Base-by-base conservation (phyloP, 2,888 invertebrate species). In the Lagria hirta region DNA sequence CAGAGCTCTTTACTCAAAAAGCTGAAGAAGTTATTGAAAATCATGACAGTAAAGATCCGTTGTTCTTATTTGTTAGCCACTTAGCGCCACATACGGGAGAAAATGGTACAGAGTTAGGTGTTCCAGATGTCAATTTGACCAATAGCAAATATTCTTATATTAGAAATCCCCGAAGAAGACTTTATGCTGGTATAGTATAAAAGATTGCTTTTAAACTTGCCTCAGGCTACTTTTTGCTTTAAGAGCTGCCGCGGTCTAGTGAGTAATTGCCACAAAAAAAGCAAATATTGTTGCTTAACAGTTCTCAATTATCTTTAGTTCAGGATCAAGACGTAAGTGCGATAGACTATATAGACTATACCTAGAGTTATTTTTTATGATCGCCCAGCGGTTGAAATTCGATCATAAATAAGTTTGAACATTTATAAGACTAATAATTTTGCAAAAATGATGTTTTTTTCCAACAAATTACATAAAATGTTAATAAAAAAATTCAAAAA, bases 31-130 rank as follows among this genome's bases (percentile, higher is more conserved):
- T 85, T 2, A 85, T 87, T 36, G 64, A 68, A 3, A 61, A 69
- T 0, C 86, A 86, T 56, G 72, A 84, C 48, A 55, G 56, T 0
- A 63, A 72, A 20, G 60, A 60, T 57, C 91, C 93, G 0, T 65
- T 95, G 42, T 92, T 90, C 62, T 71, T 95, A 43, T 80, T 88
- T 66, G 61, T 95, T 17, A 78, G 82, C 0, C 90, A 92, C 66
- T 73, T 84, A 29, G 91, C 92, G 0, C 81, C 85, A 0, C 63
- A 64, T 34, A 55, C 62, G 2, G 14, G 65, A 2, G 38, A 86
- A 55, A 71, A 74, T 0, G 82, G 81, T 32, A 76, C 80, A 0
- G 77, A 78, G 1, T 66, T 89, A 33, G 86, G 89, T 62, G 88
- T 84, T 1, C 85, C 86, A 1, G 73, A 78, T 53, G 34, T 58